Base-by-base conservation (phyloP, 2,888 invertebrate genomes). In the Anagyrus pseudococci region DNA sequence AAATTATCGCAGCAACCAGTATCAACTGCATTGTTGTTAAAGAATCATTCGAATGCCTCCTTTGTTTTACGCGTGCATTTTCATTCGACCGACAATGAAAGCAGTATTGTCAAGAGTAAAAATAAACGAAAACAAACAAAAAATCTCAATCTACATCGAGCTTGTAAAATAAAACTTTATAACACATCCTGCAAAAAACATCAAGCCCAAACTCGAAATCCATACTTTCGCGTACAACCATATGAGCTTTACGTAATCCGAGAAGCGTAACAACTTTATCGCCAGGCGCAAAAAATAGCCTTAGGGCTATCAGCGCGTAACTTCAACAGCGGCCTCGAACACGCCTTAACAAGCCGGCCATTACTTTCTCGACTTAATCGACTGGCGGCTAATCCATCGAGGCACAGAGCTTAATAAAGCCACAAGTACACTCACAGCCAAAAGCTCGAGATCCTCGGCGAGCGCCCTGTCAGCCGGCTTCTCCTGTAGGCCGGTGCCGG, bases 11-110 rank as follows among this genome's bases (percentile, higher is more conserved):
- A 29, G 29, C 29, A 29, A 19, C 33, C 20, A 19, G 29, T 1
- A 29, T 20, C 29, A 19, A 15, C 3, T 4, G 26, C 29, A 29
- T 29, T 49, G 17, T 20, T 23, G n/a, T 25, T 10, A 41, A 2
- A 76, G 71, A 13, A 94, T 92, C 33, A 90, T 91, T 71, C 98
- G 15, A 37, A 37, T 13, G 33, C 13, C 33, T 37, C 33, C 33
- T 37, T 8, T 37, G 8, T 37, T 10, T n/a, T n/a, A n/a, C n/a
- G n/a, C n/a, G n/a, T n/a, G n/a, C n/a, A n/a, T n/a, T n/a, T n/a
- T n/a, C n/a, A n/a, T n/a, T n/a, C n/a, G n/a, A n/a, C 2, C 33
- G 8, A 37, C 33, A 37, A 8, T 37, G 8, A 15, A 8, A 10
- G 4, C 29, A 4, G 33, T 37, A 8, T n/a, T n/a, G n/a, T n/a